phyloP scores from a whole-genome alignment of 2,797 vertebrate genomes.

The Etheostoma perlongum region DNA sequence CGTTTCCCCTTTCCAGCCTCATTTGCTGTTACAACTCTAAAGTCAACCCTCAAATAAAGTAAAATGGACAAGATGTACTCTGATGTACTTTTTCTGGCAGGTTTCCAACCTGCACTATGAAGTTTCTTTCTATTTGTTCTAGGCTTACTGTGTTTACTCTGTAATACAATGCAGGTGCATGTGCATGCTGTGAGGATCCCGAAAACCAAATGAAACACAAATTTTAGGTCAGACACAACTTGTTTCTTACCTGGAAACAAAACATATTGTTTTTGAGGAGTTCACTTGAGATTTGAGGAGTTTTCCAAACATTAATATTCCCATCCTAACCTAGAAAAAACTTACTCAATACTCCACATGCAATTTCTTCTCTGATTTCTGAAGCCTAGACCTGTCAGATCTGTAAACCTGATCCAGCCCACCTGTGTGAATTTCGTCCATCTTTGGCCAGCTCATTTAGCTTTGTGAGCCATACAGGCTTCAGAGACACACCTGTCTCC shows the following conservation, averaged over 20 bases:
- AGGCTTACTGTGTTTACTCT: slow-evolving; percentile 17
- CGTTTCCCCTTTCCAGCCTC: neutral
- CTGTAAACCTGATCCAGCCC: slow-evolving; percentile 19
- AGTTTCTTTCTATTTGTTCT: neutral
- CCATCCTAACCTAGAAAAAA: slow-evolving; percentile 9
- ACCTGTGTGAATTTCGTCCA: slow-evolving; percentile 16
- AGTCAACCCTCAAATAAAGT: neutral
- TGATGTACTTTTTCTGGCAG: neutral
- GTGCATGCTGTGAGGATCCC: neutral
- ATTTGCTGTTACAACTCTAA: neutral
- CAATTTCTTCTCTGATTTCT: slow-evolving; percentile 31
- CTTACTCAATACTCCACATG: slow-evolving; percentile 23
- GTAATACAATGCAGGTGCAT: neutral
- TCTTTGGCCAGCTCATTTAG: slow-evolving; percentile 60
- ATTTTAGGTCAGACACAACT: neutral
- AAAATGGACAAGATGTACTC: neutral
- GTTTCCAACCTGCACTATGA: neutral
- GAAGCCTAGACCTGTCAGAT: slow-evolving; percentile 42
- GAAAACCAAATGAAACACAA: slow-evolving; percentile 26
- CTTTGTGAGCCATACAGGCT: slow-evolving; percentile 42
- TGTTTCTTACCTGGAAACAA: slow-evolving; percentile 25
- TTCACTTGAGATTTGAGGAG: neutral
- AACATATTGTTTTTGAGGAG: neutral
- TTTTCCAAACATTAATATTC: slow-evolving; percentile 28
- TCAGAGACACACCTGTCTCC: slow-evolving; percentile 65